phyloP scores from a whole-genome alignment of 2,888 invertebrate species.

The Melikaiella ostensackeni region DNA sequence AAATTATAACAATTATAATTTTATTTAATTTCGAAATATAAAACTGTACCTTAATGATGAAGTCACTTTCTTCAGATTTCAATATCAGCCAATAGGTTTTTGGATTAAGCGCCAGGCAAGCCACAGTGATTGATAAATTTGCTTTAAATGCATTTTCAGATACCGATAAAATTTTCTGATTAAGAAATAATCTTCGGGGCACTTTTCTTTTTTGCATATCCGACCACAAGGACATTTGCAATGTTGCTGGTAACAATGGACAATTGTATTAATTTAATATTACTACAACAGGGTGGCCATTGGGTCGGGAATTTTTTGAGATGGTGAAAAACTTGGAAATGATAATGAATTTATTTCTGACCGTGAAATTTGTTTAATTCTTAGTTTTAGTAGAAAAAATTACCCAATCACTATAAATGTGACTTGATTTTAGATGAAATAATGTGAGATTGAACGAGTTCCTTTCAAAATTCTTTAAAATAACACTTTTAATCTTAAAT shows the following conservation, averaged over 20 bases:
- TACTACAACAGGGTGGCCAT: neutral
- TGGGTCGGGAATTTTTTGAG: no score
- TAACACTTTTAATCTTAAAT: no score
- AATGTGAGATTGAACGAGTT: no score
- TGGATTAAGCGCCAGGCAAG: conserved; percentile 59
- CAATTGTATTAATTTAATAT: conserved; percentile 17
- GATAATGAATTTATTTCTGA: neutral
- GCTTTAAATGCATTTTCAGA: conserved; percentile 46
- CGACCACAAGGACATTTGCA: conserved; percentile 63
- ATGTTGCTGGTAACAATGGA: conserved; percentile 50
- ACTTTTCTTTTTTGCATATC: conserved; percentile 62
- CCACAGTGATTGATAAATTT: conserved; percentile 60
- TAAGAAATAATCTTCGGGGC: conserved; percentile 66
- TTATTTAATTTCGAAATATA: neutral
- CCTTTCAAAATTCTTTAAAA: no score
- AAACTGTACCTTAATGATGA: conserved; percentile 63
- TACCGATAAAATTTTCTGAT: conserved; percentile 56
- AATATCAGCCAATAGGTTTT: conserved; percentile 67
- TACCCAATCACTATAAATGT: no score
- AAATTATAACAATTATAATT: neutral
- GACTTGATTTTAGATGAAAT: no score
- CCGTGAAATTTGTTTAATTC: no score
- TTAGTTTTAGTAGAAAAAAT: no score
- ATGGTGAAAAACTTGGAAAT: neutral
- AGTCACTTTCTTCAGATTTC: conserved; percentile 66